phyloP scores from a whole-genome alignment of 2,888 invertebrate species.

The Nymphalis polychloros region DNA sequence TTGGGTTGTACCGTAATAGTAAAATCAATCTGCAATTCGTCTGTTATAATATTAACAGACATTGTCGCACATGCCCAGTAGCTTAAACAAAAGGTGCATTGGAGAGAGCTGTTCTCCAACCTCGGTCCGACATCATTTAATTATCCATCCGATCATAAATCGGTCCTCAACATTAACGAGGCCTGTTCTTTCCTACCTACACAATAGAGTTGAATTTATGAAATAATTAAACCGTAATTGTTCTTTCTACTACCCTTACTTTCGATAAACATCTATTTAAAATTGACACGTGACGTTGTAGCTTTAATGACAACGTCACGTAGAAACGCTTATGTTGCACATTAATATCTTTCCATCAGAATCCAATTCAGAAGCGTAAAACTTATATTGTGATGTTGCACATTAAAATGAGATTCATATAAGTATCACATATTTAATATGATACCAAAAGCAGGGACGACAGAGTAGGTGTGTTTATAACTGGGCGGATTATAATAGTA shows the following conservation, averaged over 20 bases:
- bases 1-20: not conserved
- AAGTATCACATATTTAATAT: too few relatives aligned
- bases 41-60: not conserved
- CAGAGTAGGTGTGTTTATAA: too few relatives aligned
- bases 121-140: slow-evolving; percentile 33
- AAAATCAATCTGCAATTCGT: not conserved
- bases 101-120: slow-evolving; percentile 11
- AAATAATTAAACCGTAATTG: slow-evolving; percentile 5
- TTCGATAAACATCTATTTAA: slow-evolving; percentile 37
- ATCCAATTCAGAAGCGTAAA: too few relatives aligned
- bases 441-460: too few relatives aligned
- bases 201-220: slow-evolving; percentile 16
- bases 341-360: too few relatives aligned
- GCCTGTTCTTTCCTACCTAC: not conserved
- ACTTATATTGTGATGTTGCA: too few relatives aligned
- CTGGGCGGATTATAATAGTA: too few relatives aligned
- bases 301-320: slow-evolving; percentile 17
- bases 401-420: too few relatives aligned
- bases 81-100: slow-evolving; percentile 15
- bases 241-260: slow-evolving; percentile 22
- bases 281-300: slow-evolving; percentile 35
- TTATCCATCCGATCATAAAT: slow-evolving; percentile 38
- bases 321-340: too few relatives aligned
- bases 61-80: slow-evolving; percentile 7
- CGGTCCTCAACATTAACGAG: slow-evolving; percentile 27